Base-by-base conservation (phyloP, 2,888 invertebrate species). In the Orgyia antiqua region DNA sequence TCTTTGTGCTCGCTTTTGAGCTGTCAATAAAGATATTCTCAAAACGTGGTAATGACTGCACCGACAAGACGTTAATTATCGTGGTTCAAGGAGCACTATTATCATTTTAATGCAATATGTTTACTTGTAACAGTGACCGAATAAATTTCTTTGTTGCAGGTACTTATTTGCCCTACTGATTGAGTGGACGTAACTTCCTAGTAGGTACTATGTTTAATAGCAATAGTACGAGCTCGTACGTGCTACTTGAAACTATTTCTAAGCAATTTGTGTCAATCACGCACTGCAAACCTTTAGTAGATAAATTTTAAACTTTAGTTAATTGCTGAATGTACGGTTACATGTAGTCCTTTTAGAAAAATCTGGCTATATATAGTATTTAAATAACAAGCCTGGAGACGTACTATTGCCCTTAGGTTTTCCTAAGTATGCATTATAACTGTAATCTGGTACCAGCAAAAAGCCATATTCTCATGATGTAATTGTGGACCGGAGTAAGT, bases 21-120 rank as follows among this genome's bases (percentile, higher is more conserved):
- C 73, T 74, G 79, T 79, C 77, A 78, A 78, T 80, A 73, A 71
- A 67, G 65, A 67, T 63, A 69, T 67, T 68, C 62, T 66, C 52
- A 47, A 40, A 43, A 56, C 51, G 48, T 57, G 51, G 64, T 71
- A 70, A 74, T 72, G 64, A 69, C 55, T 55, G 48, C 36, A 45
- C 45, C 39, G 51, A 55, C 51, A 47, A 59, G 56, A 65, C 60
- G 63, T 68, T 70, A 74, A 76, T 74, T 69, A 62, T 68, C 54
- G 47, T 51, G 53, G 57, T 55, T 52, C 39, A 29, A 43, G 37
- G 42, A 50, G 36, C 35, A 30, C 3, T 37, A 44, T 49, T 56
- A 51, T 37, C 44, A 56, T 52, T 59, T 48, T 23, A 33, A 45
- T 58, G 48, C 50, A 57, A 41, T 51, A 40, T 42, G 45, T 54